phyloP scores from a whole-genome alignment of 2,888 invertebrate species.

The Nyleta sp. region DNA sequence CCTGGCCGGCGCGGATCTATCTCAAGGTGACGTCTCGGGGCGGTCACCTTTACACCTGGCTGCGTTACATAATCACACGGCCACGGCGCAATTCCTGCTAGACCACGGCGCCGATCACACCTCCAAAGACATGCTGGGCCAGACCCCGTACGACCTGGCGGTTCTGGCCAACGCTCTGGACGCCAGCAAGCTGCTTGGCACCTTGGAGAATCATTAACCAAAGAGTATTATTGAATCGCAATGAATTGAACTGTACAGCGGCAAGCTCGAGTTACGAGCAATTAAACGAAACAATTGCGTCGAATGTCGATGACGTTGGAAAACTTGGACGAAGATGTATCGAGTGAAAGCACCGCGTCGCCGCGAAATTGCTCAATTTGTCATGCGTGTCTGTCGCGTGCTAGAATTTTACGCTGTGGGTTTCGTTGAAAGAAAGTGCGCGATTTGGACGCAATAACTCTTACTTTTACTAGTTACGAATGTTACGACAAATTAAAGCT shows the following conservation, averaged over 20 bases:
- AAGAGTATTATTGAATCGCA: constrained; percentile 18
- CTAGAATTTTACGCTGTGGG: constrained; percentile 55
- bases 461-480: constrained; percentile 60
- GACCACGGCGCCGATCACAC: constrained; percentile 81
- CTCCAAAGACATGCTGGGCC: constrained; percentile 84
- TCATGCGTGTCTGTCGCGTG: constrained; percentile 62
- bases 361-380: constrained; percentile 48
- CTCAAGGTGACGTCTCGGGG: constrained; percentile 85
- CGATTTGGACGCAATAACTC: constrained; percentile 49
- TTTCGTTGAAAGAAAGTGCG: constrained; percentile 61
- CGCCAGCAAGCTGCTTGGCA: constrained; percentile 27
- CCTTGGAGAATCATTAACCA: constrained; percentile 26
- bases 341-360: constrained; percentile 44
- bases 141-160: constrained; percentile 82
- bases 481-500: constrained; percentile 33
- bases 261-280: constrained; percentile 1
- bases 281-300: constrained; percentile 33
- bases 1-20: constrained; percentile 88
- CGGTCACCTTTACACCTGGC: constrained; percentile 89
- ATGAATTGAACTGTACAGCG: too few species aligned
- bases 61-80: constrained; percentile 84
- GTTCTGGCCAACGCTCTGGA: constrained; percentile 31
- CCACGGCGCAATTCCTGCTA: constrained; percentile 84
- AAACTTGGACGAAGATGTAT: constrained; percentile 10
- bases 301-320: constrained; percentile 9